Conservation (phyloP, 2,797 vertebrate species). For the Sciaenops ocellatus region DNA sequence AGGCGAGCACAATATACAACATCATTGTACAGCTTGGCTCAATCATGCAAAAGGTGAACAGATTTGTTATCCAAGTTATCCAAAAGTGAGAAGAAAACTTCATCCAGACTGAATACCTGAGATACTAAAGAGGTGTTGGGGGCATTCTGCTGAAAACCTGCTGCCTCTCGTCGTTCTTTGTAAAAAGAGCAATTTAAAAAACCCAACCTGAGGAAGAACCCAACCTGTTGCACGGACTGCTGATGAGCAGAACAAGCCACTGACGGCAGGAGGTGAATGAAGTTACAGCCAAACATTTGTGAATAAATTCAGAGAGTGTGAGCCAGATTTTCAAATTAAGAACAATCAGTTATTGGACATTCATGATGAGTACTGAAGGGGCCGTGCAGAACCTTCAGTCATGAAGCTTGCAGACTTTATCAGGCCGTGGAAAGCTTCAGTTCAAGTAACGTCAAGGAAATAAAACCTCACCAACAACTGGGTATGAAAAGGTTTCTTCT, state of each 20-base stretch:
- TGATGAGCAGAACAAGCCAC: slow-evolving; percentile 4
- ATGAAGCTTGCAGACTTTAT: slow-evolving; percentile 42
- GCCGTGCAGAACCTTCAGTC: slow-evolving; percentile 12
- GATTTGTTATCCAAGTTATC: slow-evolving; percentile 25
- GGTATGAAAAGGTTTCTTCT: slow-evolving; percentile 18
- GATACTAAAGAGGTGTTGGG: slow-evolving; percentile 56
- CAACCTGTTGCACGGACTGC: not conserved
- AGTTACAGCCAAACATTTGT: slow-evolving; percentile 14
- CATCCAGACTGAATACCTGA: slow-evolving; percentile 66
- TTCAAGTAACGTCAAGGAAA: slow-evolving; percentile 69
- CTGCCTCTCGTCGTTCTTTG: not conserved
- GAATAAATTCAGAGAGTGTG: not conserved
- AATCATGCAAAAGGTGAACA: slow-evolving; percentile 56
- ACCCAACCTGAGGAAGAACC: slow-evolving; percentile 30
- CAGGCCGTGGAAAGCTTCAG: slow-evolving; percentile 45
- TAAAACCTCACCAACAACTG: slow-evolving; percentile 33
- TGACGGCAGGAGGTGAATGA: not conserved
- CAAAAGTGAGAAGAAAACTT: slow-evolving; percentile 27
- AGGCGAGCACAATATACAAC: slow-evolving; percentile 43
- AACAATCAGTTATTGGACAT: slow-evolving; percentile 48
- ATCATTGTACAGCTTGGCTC: slow-evolving; percentile 61
- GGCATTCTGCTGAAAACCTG: slow-evolving; percentile 12
- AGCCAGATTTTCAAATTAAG: slow-evolving; percentile 16
- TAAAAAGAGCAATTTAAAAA: slow-evolving; percentile 21
- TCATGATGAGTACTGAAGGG: slow-evolving; percentile 24